Conservation (phyloP, 2,113 vertebrate genomes). For the Archilochus colubris region DNA sequence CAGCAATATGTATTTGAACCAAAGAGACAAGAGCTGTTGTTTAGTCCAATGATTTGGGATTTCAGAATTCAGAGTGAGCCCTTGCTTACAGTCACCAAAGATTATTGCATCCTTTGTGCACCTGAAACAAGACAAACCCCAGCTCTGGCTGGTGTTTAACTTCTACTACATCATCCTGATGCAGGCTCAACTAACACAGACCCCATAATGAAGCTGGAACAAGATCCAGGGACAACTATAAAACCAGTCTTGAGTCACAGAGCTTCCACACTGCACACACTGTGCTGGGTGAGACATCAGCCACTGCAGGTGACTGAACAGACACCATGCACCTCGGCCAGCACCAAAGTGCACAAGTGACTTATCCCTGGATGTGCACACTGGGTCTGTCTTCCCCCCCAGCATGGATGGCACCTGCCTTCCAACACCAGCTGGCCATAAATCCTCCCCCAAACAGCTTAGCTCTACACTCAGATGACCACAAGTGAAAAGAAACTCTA, state of each 20-base stretch:
- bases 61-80: neutral
- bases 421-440: neutral
- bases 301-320: neutral
- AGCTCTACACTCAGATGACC: neutral
- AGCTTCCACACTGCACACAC: neutral
- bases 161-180: neutral
- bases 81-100: neutral
- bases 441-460: neutral
- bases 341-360: neutral
- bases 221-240: neutral
- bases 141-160: neutral
- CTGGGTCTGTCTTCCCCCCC: neutral
- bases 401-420: neutral
- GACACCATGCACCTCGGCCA: neutral
- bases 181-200: neutral
- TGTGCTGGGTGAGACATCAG: rapidly evolving
- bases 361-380: rapidly evolving
- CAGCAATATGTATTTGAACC: neutral
- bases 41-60: neutral
- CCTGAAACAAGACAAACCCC: neutral
- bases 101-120: neutral
- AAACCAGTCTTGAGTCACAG: neutral
- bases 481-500: neutral
- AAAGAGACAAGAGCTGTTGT: neutral
- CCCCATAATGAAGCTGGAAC: neutral